Evolutionary conservation across 1,140 invertebrate genomes (phyloP).

Genomic region (Drosophila saltans): DNA sequence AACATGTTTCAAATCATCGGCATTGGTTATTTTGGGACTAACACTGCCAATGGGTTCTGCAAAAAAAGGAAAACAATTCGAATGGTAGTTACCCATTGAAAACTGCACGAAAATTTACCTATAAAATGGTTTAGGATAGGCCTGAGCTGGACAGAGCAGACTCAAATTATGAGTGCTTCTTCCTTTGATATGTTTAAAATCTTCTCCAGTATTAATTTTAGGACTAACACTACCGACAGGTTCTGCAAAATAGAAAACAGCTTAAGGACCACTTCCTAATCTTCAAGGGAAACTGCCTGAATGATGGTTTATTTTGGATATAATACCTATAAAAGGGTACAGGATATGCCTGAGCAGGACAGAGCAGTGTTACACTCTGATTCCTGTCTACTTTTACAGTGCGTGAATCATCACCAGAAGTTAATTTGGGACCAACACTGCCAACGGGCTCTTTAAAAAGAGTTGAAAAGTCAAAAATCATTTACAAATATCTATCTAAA

Average conservation of each 20-base stretch:
- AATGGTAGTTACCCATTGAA: slow-evolving; percentile 23
- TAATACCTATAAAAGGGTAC: slow-evolving; percentile 87
- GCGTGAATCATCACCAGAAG: slow-evolving; percentile 84
- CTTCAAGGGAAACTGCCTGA: slow-evolving; percentile 55
- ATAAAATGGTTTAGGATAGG: slow-evolving; percentile 86
- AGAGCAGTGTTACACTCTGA: slow-evolving; percentile 85
- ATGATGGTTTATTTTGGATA: background rate
- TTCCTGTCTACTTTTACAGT: slow-evolving; percentile 83
- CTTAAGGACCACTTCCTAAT: too few species aligned
- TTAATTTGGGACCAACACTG: slow-evolving; percentile 85
- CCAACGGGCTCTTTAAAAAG: slow-evolving; percentile 85
- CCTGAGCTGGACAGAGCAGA: slow-evolving; percentile 87
- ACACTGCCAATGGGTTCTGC: slow-evolving; percentile 89
- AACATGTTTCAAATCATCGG: slow-evolving; percentile 75
- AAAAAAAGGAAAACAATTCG: slow-evolving; percentile 16
- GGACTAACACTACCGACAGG: slow-evolving; percentile 83
- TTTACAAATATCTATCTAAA: background rate
- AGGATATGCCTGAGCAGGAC: slow-evolving; percentile 88
- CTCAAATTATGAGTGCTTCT: slow-evolving; percentile 83
- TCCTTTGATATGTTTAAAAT: slow-evolving; percentile 65
- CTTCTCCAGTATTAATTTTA: slow-evolving; percentile 83
- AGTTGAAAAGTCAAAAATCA: background rate
- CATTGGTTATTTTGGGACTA: slow-evolving; percentile 86
- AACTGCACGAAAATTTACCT: slow-evolving; percentile 84
- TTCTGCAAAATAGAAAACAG: slow-evolving; percentile 59